Evolutionary conservation across 2,113 vertebrate genomes (phyloP).

Genomic region (Gambusia holbrooki): DNA sequence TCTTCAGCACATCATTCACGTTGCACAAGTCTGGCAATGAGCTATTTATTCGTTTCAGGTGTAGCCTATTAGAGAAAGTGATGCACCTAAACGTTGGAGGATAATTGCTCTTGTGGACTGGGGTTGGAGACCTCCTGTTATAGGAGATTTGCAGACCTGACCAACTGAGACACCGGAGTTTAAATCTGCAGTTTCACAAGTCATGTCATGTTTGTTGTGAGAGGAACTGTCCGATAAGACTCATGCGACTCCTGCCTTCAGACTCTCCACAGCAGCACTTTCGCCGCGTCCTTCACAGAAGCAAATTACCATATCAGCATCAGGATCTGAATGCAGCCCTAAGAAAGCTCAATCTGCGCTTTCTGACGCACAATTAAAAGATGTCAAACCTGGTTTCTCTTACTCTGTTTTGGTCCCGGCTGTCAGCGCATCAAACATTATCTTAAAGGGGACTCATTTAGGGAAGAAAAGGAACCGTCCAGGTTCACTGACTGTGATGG

Average conservation of each 20-base stretch:
- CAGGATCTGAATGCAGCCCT: slow-evolving; percentile 62
- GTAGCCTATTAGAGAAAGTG: background rate
- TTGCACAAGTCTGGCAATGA: background rate
- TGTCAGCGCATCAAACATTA: slow-evolving; percentile 83
- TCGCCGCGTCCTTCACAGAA: slow-evolving; percentile 70
- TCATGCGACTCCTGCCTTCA: slow-evolving; percentile 52
- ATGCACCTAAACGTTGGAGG: background rate
- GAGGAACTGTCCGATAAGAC: slow-evolving; percentile 48
- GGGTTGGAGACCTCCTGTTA: background rate
- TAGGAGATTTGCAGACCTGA: background rate
- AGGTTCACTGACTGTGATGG: slow-evolving; percentile 72
- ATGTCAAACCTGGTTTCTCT: slow-evolving; percentile 86
- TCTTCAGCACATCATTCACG: background rate
- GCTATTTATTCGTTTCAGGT: background rate
- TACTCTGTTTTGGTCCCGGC: slow-evolving; percentile 77
- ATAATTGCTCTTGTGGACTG: background rate
- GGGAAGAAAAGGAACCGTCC: slow-evolving; percentile 73
- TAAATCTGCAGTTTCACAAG: slow-evolving; percentile 14
- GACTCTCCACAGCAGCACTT: slow-evolving; percentile 64
- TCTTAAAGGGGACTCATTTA: slow-evolving; percentile 86
- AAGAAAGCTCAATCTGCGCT: slow-evolving; percentile 67
- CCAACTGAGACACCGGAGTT: slow-evolving; percentile 26
- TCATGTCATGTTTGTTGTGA: slow-evolving; percentile 32
- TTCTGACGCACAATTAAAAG: slow-evolving; percentile 84
- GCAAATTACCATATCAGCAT: slow-evolving; percentile 74